A percentile compares a stretch with the other conserved stretches of the same genome.
These are phyloP conservation scores for Drosophila setifemur DNA, from an alignment of 1,140 invertebrate genomes.

Conservation along the genomic window DNA sequence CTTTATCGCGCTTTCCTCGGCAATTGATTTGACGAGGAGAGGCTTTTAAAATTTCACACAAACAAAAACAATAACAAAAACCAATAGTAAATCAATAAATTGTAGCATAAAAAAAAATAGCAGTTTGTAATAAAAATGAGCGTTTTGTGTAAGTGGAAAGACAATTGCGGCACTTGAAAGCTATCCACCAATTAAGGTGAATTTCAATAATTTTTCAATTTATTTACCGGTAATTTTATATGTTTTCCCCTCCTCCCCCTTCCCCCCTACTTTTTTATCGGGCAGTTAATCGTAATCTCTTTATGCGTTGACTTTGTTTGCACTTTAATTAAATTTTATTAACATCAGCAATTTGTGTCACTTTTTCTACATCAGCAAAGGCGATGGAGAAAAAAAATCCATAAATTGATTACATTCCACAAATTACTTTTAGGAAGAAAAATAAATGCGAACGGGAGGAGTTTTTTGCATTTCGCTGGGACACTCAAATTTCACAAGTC, in stretches of 20 bases:
- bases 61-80: slow-evolving; percentile 7
- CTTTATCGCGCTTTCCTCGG: slow-evolving; percentile 27
- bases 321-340: slow-evolving; percentile 66
- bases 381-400: background rate
- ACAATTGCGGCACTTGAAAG: slow-evolving; percentile 13
- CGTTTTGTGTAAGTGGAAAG: background rate
- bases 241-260: background rate
- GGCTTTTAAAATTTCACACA: background rate
- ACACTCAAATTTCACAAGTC: too few species aligned
- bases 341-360: slow-evolving; percentile 37
- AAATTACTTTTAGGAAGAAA: background rate
- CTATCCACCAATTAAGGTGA: slow-evolving; percentile 23
- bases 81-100: slow-evolving; percentile 28
- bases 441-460: background rate
- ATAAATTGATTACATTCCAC: slow-evolving; percentile 30
- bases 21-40: slow-evolving; percentile 27
- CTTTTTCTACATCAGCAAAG: slow-evolving; percentile 7
- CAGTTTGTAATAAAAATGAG: background rate
- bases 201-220: slow-evolving; percentile 39
- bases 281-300: slow-evolving; percentile 32
- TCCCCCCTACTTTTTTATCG: background rate
- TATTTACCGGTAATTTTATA: slow-evolving; percentile 17
- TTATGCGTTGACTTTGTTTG: slow-evolving; percentile 50
- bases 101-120: background rate
- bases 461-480: background rate